Evolutionary conservation across 2,888 invertebrate genomes (phyloP).

Genomic region (Bombylius major): DNA sequence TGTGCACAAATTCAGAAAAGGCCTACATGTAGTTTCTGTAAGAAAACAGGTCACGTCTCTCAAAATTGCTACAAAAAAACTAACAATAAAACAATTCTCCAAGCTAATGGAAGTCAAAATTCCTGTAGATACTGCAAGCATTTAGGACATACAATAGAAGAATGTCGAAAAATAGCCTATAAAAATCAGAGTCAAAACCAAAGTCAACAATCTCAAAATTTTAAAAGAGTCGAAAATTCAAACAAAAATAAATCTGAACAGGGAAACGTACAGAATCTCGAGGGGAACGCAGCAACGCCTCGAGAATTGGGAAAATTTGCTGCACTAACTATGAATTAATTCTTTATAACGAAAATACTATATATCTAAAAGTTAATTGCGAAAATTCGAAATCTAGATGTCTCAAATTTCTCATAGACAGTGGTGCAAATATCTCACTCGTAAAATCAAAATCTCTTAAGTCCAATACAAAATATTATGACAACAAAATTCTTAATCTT

Average conservation of each 20-base stretch:
- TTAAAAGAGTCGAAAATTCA: no score
- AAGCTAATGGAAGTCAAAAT: neutral
- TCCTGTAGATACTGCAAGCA: neutral
- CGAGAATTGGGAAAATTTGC: neutral
- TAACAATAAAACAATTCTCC: slow-evolving; percentile 3
- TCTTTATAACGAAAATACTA: neutral
- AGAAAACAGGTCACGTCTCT: no score
- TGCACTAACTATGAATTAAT: neutral
- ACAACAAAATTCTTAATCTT: neutral
- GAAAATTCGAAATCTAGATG: neutral
- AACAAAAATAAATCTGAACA: neutral
- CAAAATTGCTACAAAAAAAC: slow-evolving; percentile 4
- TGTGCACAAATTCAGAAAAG: no score
- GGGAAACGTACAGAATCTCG: neutral
- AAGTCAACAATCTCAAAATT: no score
- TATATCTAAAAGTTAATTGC: neutral
- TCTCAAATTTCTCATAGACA: neutral
- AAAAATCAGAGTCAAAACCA: no score
- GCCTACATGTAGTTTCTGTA: no score
- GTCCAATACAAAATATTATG: neutral
- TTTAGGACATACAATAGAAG: neutral
- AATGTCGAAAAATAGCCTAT: neutral
- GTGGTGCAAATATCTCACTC: neutral
- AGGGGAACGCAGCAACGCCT: neutral
- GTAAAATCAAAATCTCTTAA: neutral